Evolutionary conservation across 2,113 vertebrate genomes (phyloP).

Genomic region (Ptilorrhoa leucosticta): DNA sequence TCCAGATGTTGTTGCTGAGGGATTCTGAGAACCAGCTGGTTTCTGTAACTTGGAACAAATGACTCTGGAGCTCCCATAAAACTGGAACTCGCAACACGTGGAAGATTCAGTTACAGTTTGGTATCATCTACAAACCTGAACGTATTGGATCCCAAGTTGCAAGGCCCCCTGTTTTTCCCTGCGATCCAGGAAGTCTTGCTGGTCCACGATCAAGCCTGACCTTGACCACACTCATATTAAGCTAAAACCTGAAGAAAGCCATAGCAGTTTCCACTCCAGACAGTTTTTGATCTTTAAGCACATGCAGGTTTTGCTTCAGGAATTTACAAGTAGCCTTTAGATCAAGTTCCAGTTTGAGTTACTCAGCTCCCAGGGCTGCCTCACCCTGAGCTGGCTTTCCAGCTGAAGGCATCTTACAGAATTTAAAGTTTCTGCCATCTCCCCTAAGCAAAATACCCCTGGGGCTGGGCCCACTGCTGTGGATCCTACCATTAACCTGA

Average conservation of each 20-base stretch:
- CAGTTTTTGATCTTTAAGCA: not conserved
- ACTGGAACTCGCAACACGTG: accelerated
- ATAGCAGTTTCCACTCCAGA: not conserved
- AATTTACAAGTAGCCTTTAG: not conserved
- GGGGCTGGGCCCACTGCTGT: not conserved
- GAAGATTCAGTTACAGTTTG: not conserved
- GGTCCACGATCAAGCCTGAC: not conserved
- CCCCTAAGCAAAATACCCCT: not conserved
- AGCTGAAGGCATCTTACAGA: not conserved
- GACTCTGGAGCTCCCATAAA: not conserved
- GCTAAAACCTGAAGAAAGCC: not conserved
- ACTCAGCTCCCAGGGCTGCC: not conserved
- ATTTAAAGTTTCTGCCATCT: not conserved
- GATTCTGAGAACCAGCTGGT: not conserved
- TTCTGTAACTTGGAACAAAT: not conserved
- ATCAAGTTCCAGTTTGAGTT: not conserved
- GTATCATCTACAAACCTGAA: not conserved
- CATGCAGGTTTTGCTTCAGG: not conserved
- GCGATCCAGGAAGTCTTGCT: not conserved
- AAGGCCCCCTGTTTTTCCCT: not conserved
- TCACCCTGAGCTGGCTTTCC: not conserved
- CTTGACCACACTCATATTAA: not conserved
- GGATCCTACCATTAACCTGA: not conserved
- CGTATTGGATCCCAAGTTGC: accelerated
- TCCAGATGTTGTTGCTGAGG: not conserved